phyloP scores from a whole-genome alignment of 2,113 vertebrate genomes.

The Epinephelus moara region DNA sequence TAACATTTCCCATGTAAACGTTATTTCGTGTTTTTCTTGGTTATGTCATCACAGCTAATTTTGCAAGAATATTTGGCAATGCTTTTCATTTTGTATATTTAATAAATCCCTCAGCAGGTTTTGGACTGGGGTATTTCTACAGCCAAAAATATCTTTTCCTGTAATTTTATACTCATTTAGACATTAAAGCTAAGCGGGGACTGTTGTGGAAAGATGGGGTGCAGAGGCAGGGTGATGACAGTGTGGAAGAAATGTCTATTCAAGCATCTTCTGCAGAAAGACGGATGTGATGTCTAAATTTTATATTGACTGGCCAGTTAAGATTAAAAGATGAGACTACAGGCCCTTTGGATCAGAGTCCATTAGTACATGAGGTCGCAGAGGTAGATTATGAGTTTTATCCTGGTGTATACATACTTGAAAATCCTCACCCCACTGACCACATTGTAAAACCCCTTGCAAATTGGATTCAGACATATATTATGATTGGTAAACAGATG shows the following conservation, averaged over 20 bases:
- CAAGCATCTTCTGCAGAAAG: neutral
- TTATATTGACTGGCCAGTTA: neutral
- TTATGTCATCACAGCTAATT: conserved; percentile 3
- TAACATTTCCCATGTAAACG: neutral
- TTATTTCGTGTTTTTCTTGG: neutral
- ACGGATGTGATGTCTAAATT: neutral
- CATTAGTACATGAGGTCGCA: no score
- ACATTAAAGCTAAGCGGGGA: neutral
- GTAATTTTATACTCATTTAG: neutral
- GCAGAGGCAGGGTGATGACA: neutral
- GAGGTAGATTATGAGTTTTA: no score
- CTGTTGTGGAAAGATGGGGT: neutral
- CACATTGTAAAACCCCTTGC: no score
- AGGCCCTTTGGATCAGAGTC: no score
- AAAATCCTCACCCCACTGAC: no score
- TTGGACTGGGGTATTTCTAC: neutral
- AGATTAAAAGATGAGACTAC: no score
- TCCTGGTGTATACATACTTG: no score
- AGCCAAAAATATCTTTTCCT: neutral
- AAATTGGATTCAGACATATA: no score
- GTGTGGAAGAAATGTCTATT: neutral
- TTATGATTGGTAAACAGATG: no score
- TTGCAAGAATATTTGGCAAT: conserved; percentile 2
- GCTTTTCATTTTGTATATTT: neutral
- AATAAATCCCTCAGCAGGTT: neutral